Evolutionary conservation across 2,113 vertebrate species (phyloP), one percentile per base, ranked within the genome.

Genomic region (Carlito syrichta): DNA sequence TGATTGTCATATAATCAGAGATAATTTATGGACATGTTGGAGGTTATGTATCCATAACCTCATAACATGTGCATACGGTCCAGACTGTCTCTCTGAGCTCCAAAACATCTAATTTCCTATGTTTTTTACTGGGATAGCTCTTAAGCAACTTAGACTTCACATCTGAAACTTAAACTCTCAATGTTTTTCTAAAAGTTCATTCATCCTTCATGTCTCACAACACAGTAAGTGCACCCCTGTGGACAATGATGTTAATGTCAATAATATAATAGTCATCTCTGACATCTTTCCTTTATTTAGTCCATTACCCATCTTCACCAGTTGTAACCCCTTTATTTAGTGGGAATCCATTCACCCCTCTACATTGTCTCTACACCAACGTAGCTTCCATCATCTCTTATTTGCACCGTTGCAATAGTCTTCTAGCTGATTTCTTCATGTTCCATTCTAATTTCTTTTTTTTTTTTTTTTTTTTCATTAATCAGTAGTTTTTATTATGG

Each of bases 321-420:
- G 1, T 40, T n/a, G 1, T 11, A 50, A 30, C 32, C 95, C 60
- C 35, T 14, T 4, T 2, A 27, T 10, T 56, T 2, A 22, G 25
- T 16, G 11, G 7, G 13, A 40, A 20, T 48, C 9, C 1, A 23
- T 19, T 10, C 1, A 22, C 13, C 4, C 25, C 16, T n/a, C n/a
- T 14, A 0, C 16, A 12, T 2, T 23, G 6, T 50, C 27, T 5
- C 2, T 20, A 1, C 25, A 40, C n/a, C 22, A 54, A 11, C 3
- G 5, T 4, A 63, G 23, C 45, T 27, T 66, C 22, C 11, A 32
- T 56, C 6, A 2, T 54, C 17, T 79, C 43, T 60, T 11, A 20
- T n/a, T 22, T 76, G 43, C 30, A 62, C 1, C 10, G 25, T 17
- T 68, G 9, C 4, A 66, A 2, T 71, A 69, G 52, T 1, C 9